Evolutionary conservation across 2,888 invertebrate species (phyloP), one percentile per base, ranked within the genome.

Genomic region (Metopia argyrocephala): DNA sequence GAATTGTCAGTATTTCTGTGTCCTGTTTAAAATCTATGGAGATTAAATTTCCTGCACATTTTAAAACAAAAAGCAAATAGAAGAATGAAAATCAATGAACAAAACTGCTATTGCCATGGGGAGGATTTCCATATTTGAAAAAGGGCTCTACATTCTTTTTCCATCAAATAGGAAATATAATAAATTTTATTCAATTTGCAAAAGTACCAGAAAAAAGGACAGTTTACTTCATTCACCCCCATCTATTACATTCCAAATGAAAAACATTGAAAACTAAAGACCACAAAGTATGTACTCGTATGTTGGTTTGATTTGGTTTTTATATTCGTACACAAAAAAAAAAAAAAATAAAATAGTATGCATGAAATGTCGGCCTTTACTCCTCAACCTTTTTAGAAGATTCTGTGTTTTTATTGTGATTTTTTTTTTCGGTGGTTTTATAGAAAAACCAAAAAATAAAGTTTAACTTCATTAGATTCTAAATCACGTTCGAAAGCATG

Each of bases 31-130:
- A 68, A 68, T 45, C 68, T 68, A 74, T 62, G 48, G 38, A 74
- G 73, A 78, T 78, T 78, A 78, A 74, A 78, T 74, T 68, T 74
- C 78, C 78, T 68, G 78, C 28, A 74, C 68, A 74, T 70, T 73
- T 54, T 56, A 68, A 50, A 38, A 75, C 21, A 25, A 25, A 64
- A 21, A 70, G n/a, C n/a, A n/a, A n/a, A n/a, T n/a, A n/a, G 45
- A 50, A 64, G 64, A 38, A 61, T 15, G 48, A 20, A 9, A 64
- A 64, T 45, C 50, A 71, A 71, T 64, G 31, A 28, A 64, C 57
- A 57, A 20, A 57, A 7, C 12, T n/a, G 46, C 23, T 62, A 27
- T 6, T n/a, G n/a, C n/a, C n/a, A n/a, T n/a, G n/a, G n/a, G n/a
- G n/a, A n/a, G 20, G 15, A 20, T 5, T 52, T 52, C 21, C 2